Evolutionary conservation across 92 coral and sea anemone genomes (phyloP).

Genomic region (Epizoanthus rinbou): DNA sequence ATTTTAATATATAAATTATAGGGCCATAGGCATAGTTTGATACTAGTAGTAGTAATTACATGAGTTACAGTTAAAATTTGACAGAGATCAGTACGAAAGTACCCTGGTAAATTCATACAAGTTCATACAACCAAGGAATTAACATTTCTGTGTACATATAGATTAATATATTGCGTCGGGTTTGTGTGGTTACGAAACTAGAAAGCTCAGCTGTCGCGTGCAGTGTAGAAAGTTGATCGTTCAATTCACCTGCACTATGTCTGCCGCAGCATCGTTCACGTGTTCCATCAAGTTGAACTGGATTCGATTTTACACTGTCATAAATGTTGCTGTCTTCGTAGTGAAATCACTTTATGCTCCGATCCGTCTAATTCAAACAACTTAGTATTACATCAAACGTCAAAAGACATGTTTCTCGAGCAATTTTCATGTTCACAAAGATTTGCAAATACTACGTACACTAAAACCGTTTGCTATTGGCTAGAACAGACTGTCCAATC

Average conservation of each 20-base stretch:
- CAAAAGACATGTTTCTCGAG: not conserved
- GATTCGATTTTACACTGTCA: not conserved
- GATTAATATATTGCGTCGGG: too few species aligned
- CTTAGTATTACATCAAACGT: not conserved
- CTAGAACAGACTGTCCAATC: conserved; percentile 41
- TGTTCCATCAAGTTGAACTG: conserved; percentile 34
- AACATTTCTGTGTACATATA: conserved; percentile 12
- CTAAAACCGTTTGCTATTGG: conserved; percentile 46
- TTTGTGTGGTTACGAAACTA: too few species aligned
- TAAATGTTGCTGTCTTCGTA: not conserved
- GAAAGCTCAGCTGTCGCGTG: too few species aligned
- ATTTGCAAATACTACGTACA: not conserved
- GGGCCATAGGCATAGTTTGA: too few species aligned
- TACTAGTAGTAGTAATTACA: too few species aligned
- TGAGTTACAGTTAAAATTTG: not conserved
- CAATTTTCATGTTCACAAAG: not conserved
- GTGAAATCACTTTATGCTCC: not conserved
- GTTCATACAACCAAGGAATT: conserved; percentile 9
- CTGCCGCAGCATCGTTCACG: conserved; percentile 1
- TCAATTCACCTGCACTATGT: conserved; percentile 22
- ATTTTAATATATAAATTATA: too few species aligned
- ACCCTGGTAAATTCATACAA: not conserved
- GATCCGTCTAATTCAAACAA: not conserved
- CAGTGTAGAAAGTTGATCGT: too few species aligned
- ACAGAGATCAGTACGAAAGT: not conserved